Conservation (phyloP, 2,113 vertebrate species). For the Alectura lathami region DNA sequence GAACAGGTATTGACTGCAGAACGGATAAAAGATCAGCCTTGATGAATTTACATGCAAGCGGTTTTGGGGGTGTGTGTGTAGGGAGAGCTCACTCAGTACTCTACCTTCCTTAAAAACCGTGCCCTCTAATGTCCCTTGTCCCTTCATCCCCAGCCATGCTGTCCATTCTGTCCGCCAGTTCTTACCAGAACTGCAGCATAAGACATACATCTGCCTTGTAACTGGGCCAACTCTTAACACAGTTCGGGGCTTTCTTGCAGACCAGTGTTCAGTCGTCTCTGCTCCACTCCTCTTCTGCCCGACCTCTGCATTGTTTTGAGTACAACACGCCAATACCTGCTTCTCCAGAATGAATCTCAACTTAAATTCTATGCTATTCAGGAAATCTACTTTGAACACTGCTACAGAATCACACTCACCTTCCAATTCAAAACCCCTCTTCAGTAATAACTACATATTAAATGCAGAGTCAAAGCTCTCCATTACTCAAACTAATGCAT, state of each 20-base stretch:
- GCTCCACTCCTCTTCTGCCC: neutral
- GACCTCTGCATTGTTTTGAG: neutral
- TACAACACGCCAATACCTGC: neutral
- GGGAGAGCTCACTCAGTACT: neutral
- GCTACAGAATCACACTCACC: neutral
- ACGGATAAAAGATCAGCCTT: constrained; percentile 28
- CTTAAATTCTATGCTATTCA: fast-evolving
- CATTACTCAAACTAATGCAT: neutral
- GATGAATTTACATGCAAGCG: neutral
- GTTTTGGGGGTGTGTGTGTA: neutral
- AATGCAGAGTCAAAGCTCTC: neutral
- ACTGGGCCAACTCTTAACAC: fast-evolving
- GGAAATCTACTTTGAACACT: neutral
- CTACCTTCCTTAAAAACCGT: neutral
- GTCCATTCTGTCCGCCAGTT: neutral
- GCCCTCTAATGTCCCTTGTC: neutral
- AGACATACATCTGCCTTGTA: neutral
- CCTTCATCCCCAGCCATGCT: neutral
- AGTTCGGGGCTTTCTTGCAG: neutral
- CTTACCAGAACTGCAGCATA: neutral
- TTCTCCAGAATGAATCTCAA: neutral
- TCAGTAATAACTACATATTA: neutral
- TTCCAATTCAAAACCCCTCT: neutral
- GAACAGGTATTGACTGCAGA: neutral
- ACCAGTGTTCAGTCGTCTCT: neutral